Evolutionary conservation across 2,888 invertebrate species (phyloP), one percentile per base, ranked within the genome.

Genomic region (Platerodrilus igneus): DNA sequence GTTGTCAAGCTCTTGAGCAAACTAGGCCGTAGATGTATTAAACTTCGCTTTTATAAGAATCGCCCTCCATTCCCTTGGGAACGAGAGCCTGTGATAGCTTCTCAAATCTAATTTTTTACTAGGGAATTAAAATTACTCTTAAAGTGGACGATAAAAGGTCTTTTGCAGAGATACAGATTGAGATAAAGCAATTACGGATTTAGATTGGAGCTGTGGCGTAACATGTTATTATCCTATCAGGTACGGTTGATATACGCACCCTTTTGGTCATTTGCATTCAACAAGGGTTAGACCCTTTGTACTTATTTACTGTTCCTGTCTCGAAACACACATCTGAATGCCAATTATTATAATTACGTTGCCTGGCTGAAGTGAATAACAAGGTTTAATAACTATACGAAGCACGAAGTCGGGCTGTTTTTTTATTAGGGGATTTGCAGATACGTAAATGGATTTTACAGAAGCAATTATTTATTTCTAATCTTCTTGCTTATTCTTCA

Each of bases 201-300:
- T 51, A 51, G 56, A 57, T 49, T 55, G 53, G 55, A 57, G 55
- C 51, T 52, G 57, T 51, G 58, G 58, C 52, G 56, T 56, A 59
- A 61, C 62, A 59, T 60, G 60, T 61, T 60, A 62, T 62, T 62
- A 61, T 62, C 58, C 55, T 56, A 62, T 62, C 60, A 57, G 58
- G 52, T 51, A 42, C 48, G 52, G 56, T 56, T 55, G 58, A 53
- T 53, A 57, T 51, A 54, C 51, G 51, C 56, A 56, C 55, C 56
- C 59, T 53, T 54, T 47, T 52, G 47, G 52, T 56, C 57, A 60
- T 62, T 59, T 58, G 57, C 59, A 60, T 60, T 54, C 48, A 46
- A 48, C 41, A 46, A 51, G 46, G 41, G 41, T 39, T 21, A 30
- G 41, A 41, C 45, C 45, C 45, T 35, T 23, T 16, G 15, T 19